Evolutionary conservation across 1,140 invertebrate species (phyloP), one percentile per base, ranked within the genome.

Genomic region (Apis dorsata): DNA sequence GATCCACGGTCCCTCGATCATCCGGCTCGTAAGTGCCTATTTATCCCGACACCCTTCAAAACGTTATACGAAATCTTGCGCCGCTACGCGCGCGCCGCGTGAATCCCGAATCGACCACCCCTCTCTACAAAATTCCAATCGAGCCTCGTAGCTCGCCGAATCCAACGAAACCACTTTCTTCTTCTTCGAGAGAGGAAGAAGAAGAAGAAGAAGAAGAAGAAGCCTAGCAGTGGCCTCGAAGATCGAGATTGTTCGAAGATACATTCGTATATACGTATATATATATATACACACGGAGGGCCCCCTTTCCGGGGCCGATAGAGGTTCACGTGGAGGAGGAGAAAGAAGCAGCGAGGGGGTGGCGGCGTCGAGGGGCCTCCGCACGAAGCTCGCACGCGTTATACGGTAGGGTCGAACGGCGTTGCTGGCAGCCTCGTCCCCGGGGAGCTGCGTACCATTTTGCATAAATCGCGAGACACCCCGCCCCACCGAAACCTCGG

Each of bases 381-480:
- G 55, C 51, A 34, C 49, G 68, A 71, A 74, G 79, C 66, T 84
- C 91, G 91, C 92, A 92, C 93, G 92, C 92, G 93, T 92, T 92
- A 86, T 90, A 91, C 15, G 15, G 63, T 91, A 92, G 90, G 87
- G 86, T 86, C 86, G 86, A 88, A 59, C 79, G 78, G 53, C 65
- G 85, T 83, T 79, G 89, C 90, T 59, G 71, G 57, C 88, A 83
- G 91, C 85, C 90, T 93, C 24, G 24, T 24, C 93, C 91, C 92
- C 60, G 69, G 93, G 92, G 93, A 93, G 92, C 90, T 91, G 86
- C 92, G 91, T 92, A 92, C 90, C 92, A 93, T 93, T 94, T 93
- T 94, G 93, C 93, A 94, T 94, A 94, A 94, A 93, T 93, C 93
- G 93, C 93, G 90, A 94, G 92, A 93, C 92, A 94, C 92, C 92